A percentile compares a stretch with the other conserved stretches of the same genome.
These are phyloP conservation scores for Drosophila erecta DNA, from an alignment of 1,140 invertebrate genomes.

Conservation along the genomic window DNA sequence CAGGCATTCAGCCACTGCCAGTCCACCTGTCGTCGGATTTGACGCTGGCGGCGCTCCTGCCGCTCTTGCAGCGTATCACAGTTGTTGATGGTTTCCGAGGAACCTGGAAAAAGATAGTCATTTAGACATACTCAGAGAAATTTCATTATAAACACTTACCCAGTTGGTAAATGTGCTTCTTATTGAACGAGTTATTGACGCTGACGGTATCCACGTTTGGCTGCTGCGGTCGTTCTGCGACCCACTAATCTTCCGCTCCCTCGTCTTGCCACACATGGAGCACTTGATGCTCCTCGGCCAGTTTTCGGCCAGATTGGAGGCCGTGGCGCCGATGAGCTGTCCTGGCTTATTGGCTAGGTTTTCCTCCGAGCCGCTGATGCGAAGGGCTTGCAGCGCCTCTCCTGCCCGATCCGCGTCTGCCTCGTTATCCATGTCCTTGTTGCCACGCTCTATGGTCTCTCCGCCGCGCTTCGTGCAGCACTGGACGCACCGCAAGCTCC, in stretches of 20 bases:
- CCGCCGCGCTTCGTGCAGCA: conserved; percentile 86
- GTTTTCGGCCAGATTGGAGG: conserved; percentile 89
- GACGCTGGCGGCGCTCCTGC: conserved; percentile 81
- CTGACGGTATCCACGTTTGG: conserved; percentile 77
- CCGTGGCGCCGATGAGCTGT: conserved; percentile 59
- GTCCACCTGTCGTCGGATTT: conserved; percentile 90
- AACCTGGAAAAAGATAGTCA: conserved; percentile 41
- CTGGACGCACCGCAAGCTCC: conserved; percentile 89
- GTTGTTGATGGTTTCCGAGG: conserved; percentile 84
- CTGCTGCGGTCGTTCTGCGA: conserved; percentile 59
- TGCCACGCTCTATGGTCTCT: conserved; percentile 32
- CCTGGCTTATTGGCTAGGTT: conserved; percentile 9
- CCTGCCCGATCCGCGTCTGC: conserved; percentile 44
- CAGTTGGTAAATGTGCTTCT: conserved; percentile 84
- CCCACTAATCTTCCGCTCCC: conserved; percentile 61
- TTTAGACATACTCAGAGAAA: background rate
- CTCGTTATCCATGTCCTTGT: conserved; percentile 39
- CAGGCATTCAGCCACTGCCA: conserved; percentile 97
- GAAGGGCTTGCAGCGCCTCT: conserved; percentile 57
- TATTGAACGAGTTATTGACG: conserved; percentile 83
- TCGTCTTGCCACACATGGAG: conserved; percentile 91
- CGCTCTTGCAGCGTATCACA: conserved; percentile 84
- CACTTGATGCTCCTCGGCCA: conserved; percentile 96
- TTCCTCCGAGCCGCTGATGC: conserved; percentile 65
- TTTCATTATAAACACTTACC: conserved; percentile 30